Base-by-base conservation (phyloP, 2,888 invertebrate genomes). In the Drosophila mulleri region DNA sequence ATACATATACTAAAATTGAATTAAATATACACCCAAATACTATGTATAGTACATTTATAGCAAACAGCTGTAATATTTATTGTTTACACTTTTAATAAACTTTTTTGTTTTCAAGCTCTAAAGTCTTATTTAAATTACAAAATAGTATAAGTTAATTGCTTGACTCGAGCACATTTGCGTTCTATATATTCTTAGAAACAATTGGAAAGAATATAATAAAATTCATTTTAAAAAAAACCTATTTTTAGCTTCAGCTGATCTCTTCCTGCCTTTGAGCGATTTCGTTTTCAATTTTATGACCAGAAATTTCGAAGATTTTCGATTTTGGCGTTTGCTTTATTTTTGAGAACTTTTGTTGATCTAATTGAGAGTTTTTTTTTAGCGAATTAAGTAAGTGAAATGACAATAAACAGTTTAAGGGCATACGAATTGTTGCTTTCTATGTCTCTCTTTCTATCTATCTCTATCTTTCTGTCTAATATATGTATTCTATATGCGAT, bases 191-290 rank as follows among this genome's bases (percentile, higher is more conserved):
- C 39, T 18, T 3, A 18, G 48, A 52, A 52, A 32, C 41, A 32
- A 60, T 53, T 52, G 41, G 20, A 42, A 60, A 32, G n/a, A 52
- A 53, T 29, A 41, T 18, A 39, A 53, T 60, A 52, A 52, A 52
- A 60, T 52, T 52, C n/a, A 42, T 32, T 32, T 60, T 2, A 16
- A 37, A 2, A 53, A 53, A 53, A 37, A 9, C 6, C 6, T 41
- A 41, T 59, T 39, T 50, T 29, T 29, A 50, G 11, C 16, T 23
- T 45, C 14, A 48, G 59, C 37, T 48, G 14, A 14, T 44, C 32
- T 42, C 20, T 57, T 20, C 20, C 29, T 57, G 23, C 26, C n/a
- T 26, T 47, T 47, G 29, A 32, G 6, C 35, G 18, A 39, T 50
- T 37, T 12, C 23, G 7, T n/a, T 14, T 35, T 58, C n/a, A 47